phyloP scores from a whole-genome alignment of 2,888 invertebrate species.

The Acholoe squamosa region DNA sequence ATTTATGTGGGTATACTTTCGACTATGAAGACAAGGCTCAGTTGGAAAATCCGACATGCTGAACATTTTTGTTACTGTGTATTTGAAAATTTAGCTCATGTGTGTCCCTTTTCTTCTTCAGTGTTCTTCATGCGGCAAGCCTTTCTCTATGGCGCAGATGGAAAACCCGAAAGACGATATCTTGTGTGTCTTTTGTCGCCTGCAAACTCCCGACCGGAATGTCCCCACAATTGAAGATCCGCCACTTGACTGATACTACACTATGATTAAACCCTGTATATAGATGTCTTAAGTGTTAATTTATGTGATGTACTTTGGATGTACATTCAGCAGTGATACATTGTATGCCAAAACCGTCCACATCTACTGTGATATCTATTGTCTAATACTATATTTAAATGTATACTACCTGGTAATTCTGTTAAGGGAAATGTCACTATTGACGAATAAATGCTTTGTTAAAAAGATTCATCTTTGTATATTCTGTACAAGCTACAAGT shows the following conservation, averaged over 20 bases:
- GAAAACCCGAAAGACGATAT: constrained; percentile 76
- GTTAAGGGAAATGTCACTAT: too few relatives aligned
- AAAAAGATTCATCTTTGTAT: too few relatives aligned
- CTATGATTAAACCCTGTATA: neutral
- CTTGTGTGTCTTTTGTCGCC: constrained; percentile 82
- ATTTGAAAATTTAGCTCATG: neutral
- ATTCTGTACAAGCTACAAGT: too few relatives aligned
- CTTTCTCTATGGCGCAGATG: constrained; percentile 80
- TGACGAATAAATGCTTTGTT: too few relatives aligned
- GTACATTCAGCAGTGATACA: neutral
- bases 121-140: constrained; percentile 81
- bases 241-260: neutral
- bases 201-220: constrained; percentile 68
- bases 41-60: neutral
- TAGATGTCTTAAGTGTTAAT: neutral
- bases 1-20: too few relatives aligned
- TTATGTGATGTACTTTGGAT: neutral
- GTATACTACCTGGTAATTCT: too few relatives aligned
- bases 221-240: constrained; percentile 59
- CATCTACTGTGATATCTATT: neutral
- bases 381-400: neutral
- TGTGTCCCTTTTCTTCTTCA: constrained; percentile 67
- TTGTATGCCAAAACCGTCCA: neutral
- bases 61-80: neutral
- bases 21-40: neutral